Conservation (phyloP, 2,113 vertebrate genomes). For the Meriones unguiculatus region DNA sequence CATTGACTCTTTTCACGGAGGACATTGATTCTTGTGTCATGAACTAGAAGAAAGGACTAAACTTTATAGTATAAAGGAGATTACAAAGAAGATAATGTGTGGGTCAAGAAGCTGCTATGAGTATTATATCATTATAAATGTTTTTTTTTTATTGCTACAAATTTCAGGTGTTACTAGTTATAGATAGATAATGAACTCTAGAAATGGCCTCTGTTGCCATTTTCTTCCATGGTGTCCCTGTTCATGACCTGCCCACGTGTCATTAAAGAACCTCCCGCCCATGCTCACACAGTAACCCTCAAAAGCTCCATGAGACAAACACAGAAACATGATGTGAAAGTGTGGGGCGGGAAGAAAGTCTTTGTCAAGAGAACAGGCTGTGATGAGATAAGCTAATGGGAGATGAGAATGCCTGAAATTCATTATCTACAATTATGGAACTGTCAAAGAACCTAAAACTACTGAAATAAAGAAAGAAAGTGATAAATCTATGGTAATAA, state of each 20-base stretch:
- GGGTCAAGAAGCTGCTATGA: neutral
- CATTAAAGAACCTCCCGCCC: neutral
- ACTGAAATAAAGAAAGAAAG: neutral
- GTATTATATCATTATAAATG: neutral
- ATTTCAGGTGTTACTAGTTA: neutral
- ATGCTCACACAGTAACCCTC: neutral
- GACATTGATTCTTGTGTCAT: neutral
- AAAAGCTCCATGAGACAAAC: no score
- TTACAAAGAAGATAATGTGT: neutral
- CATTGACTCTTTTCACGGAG: neutral
- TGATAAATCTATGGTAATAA: neutral
- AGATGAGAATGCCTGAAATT: neutral
- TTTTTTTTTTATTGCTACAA: neutral
- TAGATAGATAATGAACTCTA: neutral
- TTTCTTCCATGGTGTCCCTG: neutral
- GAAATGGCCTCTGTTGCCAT: neutral
- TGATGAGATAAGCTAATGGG: neutral
- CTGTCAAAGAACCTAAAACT: neutral
- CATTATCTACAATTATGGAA: neutral
- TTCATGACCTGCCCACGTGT: neutral
- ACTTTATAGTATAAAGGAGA: neutral
- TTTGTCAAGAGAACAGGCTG: neutral
- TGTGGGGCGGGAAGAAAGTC: neutral
- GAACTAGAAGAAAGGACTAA: neutral
- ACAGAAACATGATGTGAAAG: neutral